These are phyloP conservation scores for Theodoxus fluviatilis DNA, from an alignment of 2,888 invertebrate genomes.

Conservation along the genomic window DNA sequence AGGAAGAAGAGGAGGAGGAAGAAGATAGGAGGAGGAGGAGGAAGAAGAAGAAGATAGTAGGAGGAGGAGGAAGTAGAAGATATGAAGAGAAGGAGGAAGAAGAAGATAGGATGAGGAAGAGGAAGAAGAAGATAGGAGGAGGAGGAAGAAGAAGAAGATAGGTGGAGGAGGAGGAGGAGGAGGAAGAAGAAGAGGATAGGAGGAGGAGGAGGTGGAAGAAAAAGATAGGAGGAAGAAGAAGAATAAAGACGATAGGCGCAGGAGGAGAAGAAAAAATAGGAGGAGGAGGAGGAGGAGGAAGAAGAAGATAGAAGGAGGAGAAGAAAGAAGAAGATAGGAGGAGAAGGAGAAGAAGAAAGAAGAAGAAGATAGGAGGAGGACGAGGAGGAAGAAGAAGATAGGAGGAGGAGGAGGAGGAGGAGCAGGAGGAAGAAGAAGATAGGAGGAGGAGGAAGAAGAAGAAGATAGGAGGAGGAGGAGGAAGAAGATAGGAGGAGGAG, in stretches of 20 bases:
- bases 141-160: too few relatives aligned
- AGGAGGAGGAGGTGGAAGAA: too few relatives aligned
- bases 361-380: background rate
- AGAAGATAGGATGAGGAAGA: too few relatives aligned
- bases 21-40: too few relatives aligned
- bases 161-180: too few relatives aligned
- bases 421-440: background rate
- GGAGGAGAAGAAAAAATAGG: background rate
- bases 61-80: too few relatives aligned
- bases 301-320: slow-evolving; percentile 8
- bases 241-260: background rate
- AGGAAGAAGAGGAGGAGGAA: too few relatives aligned
- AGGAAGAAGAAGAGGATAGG: too few relatives aligned
- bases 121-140: too few relatives aligned
- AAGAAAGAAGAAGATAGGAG: background rate
- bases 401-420: background rate
- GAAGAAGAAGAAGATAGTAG: too few relatives aligned
- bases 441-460: background rate
- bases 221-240: too few relatives aligned
- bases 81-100: too few relatives aligned
- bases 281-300: background rate
- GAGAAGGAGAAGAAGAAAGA: background rate
- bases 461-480: background rate
- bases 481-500: background rate
- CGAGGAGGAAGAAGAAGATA: background rate